Conservation (phyloP, 2,113 vertebrate species). For the Scomber japonicus region DNA sequence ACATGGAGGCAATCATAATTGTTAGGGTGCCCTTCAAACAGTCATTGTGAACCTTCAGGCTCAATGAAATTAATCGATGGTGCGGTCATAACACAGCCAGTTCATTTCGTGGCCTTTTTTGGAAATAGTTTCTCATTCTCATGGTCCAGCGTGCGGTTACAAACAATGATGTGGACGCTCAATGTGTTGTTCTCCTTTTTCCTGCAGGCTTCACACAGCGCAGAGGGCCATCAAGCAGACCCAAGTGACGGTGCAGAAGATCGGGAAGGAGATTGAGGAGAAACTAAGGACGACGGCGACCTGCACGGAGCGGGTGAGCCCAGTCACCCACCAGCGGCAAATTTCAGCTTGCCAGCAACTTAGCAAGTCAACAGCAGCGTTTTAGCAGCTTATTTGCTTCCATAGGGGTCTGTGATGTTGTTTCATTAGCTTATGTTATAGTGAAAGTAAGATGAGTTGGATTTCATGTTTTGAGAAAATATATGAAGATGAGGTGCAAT, state of each 20-base stretch:
- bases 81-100: slow-evolving; percentile 29
- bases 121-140: slow-evolving; percentile 30
- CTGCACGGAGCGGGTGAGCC: slow-evolving; percentile 92
- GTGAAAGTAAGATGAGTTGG: slow-evolving; percentile 3
- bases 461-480: slow-evolving; percentile 34
- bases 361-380: background rate
- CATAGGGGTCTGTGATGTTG: background rate
- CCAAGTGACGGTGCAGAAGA: slow-evolving; percentile 98
- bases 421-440: background rate
- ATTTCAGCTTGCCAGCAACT: background rate
- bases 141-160: slow-evolving; percentile 24
- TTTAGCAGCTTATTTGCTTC: background rate
- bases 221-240: slow-evolving; percentile 99
- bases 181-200: slow-evolving; percentile 41
- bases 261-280: slow-evolving; percentile 98
- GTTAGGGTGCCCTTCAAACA: slow-evolving; percentile 20
- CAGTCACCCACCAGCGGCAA: background rate
- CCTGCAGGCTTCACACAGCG: slow-evolving; percentile 94
- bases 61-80: slow-evolving; percentile 34
- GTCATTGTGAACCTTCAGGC: slow-evolving; percentile 39
- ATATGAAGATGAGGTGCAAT: background rate
- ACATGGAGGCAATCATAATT: slow-evolving; percentile 48
- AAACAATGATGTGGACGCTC: slow-evolving; percentile 26
- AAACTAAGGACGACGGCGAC: slow-evolving; percentile 92
- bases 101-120: slow-evolving; percentile 31